phyloP scores from a whole-genome alignment of 2,113 vertebrate genomes.

The Sylvietta virens region DNA sequence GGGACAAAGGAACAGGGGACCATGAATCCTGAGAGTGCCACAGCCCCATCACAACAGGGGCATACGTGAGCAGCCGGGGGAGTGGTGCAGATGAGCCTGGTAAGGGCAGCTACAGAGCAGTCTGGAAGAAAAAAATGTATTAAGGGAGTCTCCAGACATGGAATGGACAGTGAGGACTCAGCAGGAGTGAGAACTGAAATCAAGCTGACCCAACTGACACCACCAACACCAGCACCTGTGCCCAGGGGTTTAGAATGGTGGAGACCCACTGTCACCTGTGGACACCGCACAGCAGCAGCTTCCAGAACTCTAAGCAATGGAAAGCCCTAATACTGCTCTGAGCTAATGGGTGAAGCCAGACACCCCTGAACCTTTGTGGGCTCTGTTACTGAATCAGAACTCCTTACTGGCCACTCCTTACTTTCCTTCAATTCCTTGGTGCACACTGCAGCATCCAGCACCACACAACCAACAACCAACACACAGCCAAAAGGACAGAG shows the following conservation, averaged over 20 bases:
- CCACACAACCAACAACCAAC: not conserved
- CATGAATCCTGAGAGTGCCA: rapidly evolving
- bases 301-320: rapidly evolving
- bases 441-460: not conserved
- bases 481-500: not conserved
- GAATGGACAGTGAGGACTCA: not conserved
- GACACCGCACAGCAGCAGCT: not conserved
- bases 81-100: not conserved
- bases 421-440: rapidly evolving
- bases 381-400: not conserved
- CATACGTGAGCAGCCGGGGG: not conserved
- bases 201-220: not conserved
- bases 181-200: not conserved
- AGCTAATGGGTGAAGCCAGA: not conserved
- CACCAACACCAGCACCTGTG: not conserved
- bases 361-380: rapidly evolving
- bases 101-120: not conserved
- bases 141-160: no score
- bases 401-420: no score
- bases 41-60: not conserved
- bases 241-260: no score
- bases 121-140: not conserved
- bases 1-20: not conserved
- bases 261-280: not conserved
- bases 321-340: not conserved